Base-by-base conservation (phyloP, 1,140 invertebrate species). In the Pseudomyrmex pallidus region DNA sequence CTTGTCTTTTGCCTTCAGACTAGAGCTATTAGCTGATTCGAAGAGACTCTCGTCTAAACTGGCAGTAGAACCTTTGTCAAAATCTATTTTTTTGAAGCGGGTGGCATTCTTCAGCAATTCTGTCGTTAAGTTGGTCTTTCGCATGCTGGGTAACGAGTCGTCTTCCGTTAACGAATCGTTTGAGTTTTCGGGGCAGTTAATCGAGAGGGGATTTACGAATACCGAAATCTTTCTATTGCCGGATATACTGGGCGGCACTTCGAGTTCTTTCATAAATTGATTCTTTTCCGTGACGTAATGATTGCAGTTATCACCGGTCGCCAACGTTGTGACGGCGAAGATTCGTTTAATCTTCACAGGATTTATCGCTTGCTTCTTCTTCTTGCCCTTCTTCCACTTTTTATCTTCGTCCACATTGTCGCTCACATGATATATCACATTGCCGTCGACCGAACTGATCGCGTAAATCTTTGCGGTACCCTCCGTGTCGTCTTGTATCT, bases 381-480 rank as follows among this genome's bases (percentile, higher is more conserved):
- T 90, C 25, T 87, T 91, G 0, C 89, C 89, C 1, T 91, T 90
- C 10, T 85, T 84, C 56, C 83, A 91, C 10, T 91, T 92, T 8
- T 91, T 91, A 17, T 93, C 90, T 5, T 94, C 92, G 9, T 87
- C 93, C 3, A 94, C 83, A 0, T 92, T 93, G 12, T 95, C 95
- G 15, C 95, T 96, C 25, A 98, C 96, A 91, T 98, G 97, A 93
- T 98, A 98, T 86, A 97, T 97, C 0, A 98, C 96, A 89, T 98
- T 97, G 1, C 97, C 97, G 87, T 97, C 97, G 25, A 97, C 97
- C 62, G 96, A 98, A 89, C 97, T 98, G 54, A 98, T 97, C 2
- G 97, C 97, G 91, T 97, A 98, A 10, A 98, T 97, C 90, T 97
- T 96, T 0, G 96, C 95, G 3, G 93, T 66, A 63, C 95, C 92